Conservation (phyloP, 1,140 invertebrate species). For the Centruroides vittatus region DNA sequence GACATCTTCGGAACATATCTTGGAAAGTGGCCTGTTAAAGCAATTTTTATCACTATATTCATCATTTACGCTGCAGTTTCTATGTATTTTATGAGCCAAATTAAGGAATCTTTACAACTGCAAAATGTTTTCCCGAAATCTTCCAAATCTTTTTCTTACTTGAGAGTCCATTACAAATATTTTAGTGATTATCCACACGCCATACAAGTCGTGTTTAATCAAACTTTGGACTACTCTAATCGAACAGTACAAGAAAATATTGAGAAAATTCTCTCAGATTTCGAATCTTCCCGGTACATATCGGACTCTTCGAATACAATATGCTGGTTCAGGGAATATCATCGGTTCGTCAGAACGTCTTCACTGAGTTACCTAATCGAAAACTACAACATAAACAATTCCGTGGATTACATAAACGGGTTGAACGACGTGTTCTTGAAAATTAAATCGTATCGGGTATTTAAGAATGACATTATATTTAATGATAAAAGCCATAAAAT, state of each 20-base stretch:
- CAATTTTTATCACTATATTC: too few species aligned
- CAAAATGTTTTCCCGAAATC: too few species aligned
- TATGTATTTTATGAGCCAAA: too few species aligned
- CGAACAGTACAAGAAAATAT: conserved; percentile 55
- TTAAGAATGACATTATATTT: conserved; percentile 68
- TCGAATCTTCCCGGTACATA: conserved; percentile 69
- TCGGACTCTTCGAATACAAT: conserved; percentile 59
- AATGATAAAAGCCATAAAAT: conserved; percentile 57
- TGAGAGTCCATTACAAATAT: conserved; percentile 49
- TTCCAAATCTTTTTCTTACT: too few species aligned
- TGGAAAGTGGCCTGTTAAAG: too few species aligned
- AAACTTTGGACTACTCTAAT: conserved; percentile 71
- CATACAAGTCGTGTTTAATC: conserved; percentile 69
- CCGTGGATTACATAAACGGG: conserved; percentile 54
- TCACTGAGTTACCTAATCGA: conserved; percentile 40
- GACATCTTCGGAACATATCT: too few species aligned
- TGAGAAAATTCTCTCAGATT: conserved; percentile 54
- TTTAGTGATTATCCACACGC: conserved; percentile 80
- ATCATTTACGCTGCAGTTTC: too few species aligned
- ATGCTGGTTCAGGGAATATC: conserved; percentile 74
- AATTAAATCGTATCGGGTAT: conserved; percentile 35
- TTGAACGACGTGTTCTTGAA: conserved; percentile 43
- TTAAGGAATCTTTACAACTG: too few species aligned
- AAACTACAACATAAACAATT: conserved; percentile 55
- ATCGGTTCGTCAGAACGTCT: conserved; percentile 56